Conservation (phyloP, 2,113 vertebrate genomes). For the Calyptommatus sinebrachiatus region DNA sequence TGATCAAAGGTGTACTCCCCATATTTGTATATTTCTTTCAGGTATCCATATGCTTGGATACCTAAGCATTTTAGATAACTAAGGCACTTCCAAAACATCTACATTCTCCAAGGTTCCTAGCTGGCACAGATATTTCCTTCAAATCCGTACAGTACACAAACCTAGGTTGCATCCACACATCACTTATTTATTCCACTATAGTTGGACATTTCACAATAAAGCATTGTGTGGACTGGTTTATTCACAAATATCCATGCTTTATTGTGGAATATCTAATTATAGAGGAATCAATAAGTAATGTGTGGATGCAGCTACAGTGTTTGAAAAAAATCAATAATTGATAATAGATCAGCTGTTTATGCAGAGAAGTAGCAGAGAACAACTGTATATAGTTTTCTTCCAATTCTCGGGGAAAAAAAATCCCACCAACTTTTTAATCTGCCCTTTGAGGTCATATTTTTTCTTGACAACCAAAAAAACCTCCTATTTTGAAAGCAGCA, state of each 20-base stretch:
- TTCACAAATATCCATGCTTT: no score
- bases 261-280: no score
- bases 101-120: not conserved
- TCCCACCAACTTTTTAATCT: constrained; percentile 2
- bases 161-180: no score
- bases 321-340: not conserved
- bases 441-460: not conserved
- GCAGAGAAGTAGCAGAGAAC: not conserved
- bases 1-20: no score
- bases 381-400: constrained; percentile 14
- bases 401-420: constrained; percentile 17
- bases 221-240: no score
- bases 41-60: not conserved
- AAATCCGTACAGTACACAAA: not conserved
- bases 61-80: not conserved
- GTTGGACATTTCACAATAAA: no score
- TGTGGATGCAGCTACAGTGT: no score
- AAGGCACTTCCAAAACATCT: not conserved
- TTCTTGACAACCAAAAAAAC: constrained; percentile 10
- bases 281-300: no score
- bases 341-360: not conserved
- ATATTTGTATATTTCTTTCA: no score
- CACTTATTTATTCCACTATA: no score
- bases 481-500: not conserved
- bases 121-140: no score